These are phyloP conservation scores for Agrotis puta DNA, from an alignment of 2,888 invertebrate genomes.

Conservation along the genomic window DNA sequence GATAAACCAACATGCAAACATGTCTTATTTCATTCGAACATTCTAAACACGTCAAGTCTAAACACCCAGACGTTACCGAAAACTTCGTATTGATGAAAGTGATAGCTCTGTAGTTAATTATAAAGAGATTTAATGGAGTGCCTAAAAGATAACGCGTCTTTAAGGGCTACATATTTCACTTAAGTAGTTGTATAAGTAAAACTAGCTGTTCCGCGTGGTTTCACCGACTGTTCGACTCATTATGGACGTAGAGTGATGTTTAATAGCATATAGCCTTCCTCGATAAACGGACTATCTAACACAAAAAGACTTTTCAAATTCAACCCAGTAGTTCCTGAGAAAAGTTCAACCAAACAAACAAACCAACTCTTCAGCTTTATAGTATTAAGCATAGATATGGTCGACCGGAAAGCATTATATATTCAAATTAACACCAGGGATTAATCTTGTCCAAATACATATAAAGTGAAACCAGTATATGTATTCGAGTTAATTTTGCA, in stretches of 20 bases:
- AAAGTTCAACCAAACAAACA: no score
- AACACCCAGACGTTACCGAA: background rate
- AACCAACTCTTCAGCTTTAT: no score
- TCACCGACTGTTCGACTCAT: no score
- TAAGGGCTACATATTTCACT: background rate
- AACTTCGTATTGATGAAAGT: background rate
- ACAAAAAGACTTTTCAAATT: no score
- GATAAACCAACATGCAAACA: no score
- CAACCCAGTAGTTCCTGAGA: no score
- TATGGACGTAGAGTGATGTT: no score
- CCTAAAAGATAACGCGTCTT: background rate
- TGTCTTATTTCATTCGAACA: background rate
- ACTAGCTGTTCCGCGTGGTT: no score
- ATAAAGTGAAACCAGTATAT: background rate
- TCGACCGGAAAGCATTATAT: background rate
- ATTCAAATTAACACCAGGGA: background rate
- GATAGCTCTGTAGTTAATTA: no score
- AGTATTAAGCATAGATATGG: background rate
- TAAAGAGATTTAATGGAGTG: background rate
- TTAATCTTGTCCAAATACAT: conserved; percentile 24
- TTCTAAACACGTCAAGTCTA: background rate
- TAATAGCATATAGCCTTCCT: no score
- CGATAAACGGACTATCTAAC: no score
- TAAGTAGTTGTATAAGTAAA: background rate
- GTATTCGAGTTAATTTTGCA: conserved; percentile 16